Conservation (phyloP, 1,140 invertebrate species). For the Calosoma granatense region DNA sequence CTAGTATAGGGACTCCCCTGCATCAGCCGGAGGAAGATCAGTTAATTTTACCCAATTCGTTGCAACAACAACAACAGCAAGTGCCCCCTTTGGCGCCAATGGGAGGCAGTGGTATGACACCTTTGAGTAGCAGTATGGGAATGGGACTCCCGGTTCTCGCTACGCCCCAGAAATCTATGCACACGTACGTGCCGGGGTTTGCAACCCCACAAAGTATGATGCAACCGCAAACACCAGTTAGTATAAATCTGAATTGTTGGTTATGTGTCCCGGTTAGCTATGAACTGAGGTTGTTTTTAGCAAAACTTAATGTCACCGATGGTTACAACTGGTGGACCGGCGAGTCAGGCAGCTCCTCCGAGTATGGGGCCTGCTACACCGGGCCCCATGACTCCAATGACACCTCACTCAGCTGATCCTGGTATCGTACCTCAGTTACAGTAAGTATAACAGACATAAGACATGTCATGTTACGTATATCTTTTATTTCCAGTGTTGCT, state of each 20-base stretch:
- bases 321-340: slow-evolving; percentile 49
- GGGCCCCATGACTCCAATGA: slow-evolving; percentile 85
- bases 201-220: slow-evolving; percentile 64
- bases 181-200: slow-evolving; percentile 56
- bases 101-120: slow-evolving; percentile 39
- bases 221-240: slow-evolving; percentile 81
- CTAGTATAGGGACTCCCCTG: slow-evolving; percentile 78
- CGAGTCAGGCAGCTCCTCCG: slow-evolving; percentile 38
- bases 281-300: slow-evolving; percentile 32
- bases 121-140: slow-evolving; percentile 38
- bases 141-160: slow-evolving; percentile 42
- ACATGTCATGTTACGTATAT: neutral
- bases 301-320: slow-evolving; percentile 80
- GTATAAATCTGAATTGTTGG: slow-evolving; percentile 16
- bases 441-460: slow-evolving; percentile 44
- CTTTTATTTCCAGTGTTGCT: neutral
- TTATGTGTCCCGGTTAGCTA: slow-evolving; percentile 2
- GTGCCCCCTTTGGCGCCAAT: slow-evolving; percentile 48
- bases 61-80: slow-evolving; percentile 51
- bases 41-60: slow-evolving; percentile 68
- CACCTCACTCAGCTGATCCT: slow-evolving; percentile 86
- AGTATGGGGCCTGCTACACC: slow-evolving; percentile 65
- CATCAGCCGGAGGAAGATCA: slow-evolving; percentile 89
- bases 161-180: slow-evolving; percentile 59
- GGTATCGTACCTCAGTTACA: slow-evolving; percentile 90